These are phyloP conservation scores for Alaudala cheleensis DNA, from an alignment of 2,113 vertebrate genomes.

Conservation along the genomic window DNA sequence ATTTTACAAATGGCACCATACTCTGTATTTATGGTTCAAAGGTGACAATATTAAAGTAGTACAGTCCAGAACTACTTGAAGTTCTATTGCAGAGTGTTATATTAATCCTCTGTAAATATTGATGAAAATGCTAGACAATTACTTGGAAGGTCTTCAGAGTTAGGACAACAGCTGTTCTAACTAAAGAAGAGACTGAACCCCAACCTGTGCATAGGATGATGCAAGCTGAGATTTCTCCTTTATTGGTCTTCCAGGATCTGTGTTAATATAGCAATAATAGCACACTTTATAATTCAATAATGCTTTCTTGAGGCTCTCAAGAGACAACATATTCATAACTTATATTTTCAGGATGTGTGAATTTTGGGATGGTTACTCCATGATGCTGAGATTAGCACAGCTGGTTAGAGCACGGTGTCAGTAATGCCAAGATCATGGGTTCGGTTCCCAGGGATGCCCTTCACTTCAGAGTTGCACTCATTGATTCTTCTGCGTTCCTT, in stretches of 20 bases:
- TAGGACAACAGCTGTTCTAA: not conserved
- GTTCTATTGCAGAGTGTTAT: not conserved
- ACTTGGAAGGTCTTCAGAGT: not conserved
- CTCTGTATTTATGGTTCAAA: not conserved
- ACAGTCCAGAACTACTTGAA: not conserved
- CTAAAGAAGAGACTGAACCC: not conserved
- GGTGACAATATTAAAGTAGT: not conserved
- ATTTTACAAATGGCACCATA: not conserved
- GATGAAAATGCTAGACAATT: not conserved
- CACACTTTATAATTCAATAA: not conserved
- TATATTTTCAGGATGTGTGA: not conserved
- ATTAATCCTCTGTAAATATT: not conserved
- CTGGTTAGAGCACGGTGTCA: not conserved
- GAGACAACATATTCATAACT: not conserved
- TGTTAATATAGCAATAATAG: not conserved
- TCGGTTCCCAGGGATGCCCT: rapidly evolving
- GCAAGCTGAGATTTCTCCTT: not conserved
- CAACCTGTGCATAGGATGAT: not conserved
- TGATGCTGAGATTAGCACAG: not conserved
- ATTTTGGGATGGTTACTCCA: not conserved
- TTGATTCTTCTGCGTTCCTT: not conserved
- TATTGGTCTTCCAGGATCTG: not conserved
- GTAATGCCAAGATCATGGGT: not conserved
- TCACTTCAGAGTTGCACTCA: rapidly evolving
- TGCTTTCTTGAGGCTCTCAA: not conserved